Evolutionary conservation across 2,888 invertebrate genomes (phyloP).

Genomic region (Cynaeus angustus): DNA sequence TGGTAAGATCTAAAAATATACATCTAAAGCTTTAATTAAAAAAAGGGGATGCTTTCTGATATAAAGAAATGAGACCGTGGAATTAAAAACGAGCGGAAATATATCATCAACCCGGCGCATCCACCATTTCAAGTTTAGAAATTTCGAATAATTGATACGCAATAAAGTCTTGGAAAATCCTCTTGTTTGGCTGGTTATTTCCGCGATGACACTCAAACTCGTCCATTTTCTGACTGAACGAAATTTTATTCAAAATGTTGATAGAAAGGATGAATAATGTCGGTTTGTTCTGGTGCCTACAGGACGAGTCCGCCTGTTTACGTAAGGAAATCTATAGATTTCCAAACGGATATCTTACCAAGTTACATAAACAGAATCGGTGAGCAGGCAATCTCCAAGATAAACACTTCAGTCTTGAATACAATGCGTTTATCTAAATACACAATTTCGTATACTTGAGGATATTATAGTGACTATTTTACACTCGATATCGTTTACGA

Average conservation of each 20-base stretch:
- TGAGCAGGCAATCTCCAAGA: conserved; percentile 36
- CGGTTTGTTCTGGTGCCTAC: neutral
- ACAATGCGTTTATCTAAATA: conserved; percentile 40
- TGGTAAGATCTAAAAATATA: no score
- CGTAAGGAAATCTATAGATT: conserved; percentile 42
- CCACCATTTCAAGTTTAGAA: no score
- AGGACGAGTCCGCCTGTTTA: conserved; percentile 24
- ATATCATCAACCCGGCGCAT: no score
- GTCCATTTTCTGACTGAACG: neutral
- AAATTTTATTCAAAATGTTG: conserved; percentile 12
- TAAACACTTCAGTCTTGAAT: conserved; percentile 37
- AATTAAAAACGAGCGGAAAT: no score
- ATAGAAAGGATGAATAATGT: conserved; percentile 14
- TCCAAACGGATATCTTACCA: conserved; percentile 36
- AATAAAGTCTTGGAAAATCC: no score
- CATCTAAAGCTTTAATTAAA: no score
- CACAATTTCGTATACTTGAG: conserved; percentile 6
- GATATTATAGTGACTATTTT: conserved; percentile 7
- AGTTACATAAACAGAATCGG: conserved; percentile 42
- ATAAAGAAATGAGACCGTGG: no score
- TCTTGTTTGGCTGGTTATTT: no score
- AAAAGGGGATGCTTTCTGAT: no score
- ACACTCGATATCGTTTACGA: conserved; percentile 11
- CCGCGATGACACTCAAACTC: no score
- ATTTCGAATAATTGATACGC: no score